A percentile compares a stretch with the other conserved stretches of the same genome.
Evolutionary conservation across 2,888 invertebrate genomes (phyloP).

Genomic region (Volucella bombylans): DNA sequence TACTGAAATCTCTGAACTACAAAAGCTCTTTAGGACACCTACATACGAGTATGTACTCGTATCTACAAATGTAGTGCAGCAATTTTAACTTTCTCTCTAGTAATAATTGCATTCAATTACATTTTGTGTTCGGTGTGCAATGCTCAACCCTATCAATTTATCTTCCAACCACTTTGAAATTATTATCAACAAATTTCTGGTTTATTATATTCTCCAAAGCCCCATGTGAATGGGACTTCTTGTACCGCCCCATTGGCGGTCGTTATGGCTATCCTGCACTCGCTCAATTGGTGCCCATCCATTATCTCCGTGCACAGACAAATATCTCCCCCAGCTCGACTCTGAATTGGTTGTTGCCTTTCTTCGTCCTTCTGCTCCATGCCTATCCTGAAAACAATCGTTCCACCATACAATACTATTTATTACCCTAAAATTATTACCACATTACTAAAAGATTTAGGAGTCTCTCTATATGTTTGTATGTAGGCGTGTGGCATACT

Average conservation of each 20-base stretch:
- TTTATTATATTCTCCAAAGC: slow-evolving; percentile 59
- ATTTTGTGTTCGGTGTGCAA: slow-evolving; percentile 13
- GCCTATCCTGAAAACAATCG: slow-evolving; percentile 63
- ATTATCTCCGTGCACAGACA: slow-evolving; percentile 59
- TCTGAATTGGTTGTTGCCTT: slow-evolving; percentile 33
- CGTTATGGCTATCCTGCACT: slow-evolving; percentile 50
- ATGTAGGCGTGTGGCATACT: slow-evolving; percentile 36
- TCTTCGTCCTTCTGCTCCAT: not conserved
- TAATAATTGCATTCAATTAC: slow-evolving; percentile 63
- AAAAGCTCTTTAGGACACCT: too few relatives aligned
- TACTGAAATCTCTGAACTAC: too few relatives aligned
- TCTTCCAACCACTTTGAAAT: slow-evolving; percentile 59
- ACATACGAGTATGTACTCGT: too few relatives aligned
- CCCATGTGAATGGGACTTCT: slow-evolving; percentile 28
- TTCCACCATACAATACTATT: slow-evolving; percentile 67
- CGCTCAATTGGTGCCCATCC: slow-evolving; percentile 68
- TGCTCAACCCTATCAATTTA: slow-evolving; percentile 10
- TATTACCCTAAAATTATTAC: slow-evolving; percentile 74
- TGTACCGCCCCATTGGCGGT: slow-evolving; percentile 27
- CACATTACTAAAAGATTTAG: slow-evolving; percentile 73
- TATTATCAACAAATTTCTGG: slow-evolving; percentile 68
- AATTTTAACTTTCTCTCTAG: too few relatives aligned
- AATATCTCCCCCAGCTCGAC: slow-evolving; percentile 12
- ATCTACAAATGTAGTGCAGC: too few relatives aligned
- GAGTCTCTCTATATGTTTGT: slow-evolving; percentile 33